Evolutionary conservation across 2,113 vertebrate species (phyloP), one percentile per base, ranked within the genome.

Genomic region (Vanacampus margaritifer): DNA sequence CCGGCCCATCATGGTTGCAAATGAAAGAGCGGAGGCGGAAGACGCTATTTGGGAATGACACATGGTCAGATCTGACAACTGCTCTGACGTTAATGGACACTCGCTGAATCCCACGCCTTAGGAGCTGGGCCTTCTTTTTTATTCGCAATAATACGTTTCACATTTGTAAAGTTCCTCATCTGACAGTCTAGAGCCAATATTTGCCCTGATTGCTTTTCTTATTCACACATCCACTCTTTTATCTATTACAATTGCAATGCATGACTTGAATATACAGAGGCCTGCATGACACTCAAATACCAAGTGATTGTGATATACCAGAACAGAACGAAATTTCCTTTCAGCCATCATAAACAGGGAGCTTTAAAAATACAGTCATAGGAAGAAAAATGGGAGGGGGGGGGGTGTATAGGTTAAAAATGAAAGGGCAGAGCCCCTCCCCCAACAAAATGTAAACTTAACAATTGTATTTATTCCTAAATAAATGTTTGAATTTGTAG

Each of bases 31-130:
- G n/a, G 69, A 68, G 39, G 28, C 37, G 39, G 23, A 67, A 41
- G 26, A 63, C 46, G 53, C n/a, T 66, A 68, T 74, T 69, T 69
- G 14, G 32, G 39, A 50, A 48, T 69, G 79, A 77, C 73, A 64
- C 72, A 36, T 8, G 57, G 71, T 65, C 67, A 0, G 70, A 68
- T 74, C 68, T 69, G 71, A 68, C 69, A 11, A 46, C 46, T 67
- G 21, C 0, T 45, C 60, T 76, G 81, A 71, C 73, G 67, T 80
- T 80, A 54, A 48, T 13, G 63, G 60, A 1, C 1, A 35, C 28
- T 57, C 54, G 28, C 54, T 57, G 54, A 57, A 57, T 32, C 1
- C 54, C 16, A 57, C 6, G 39, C 73, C 71, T 36, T 4, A 1
- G 72, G 74, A 69, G 8, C 23, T 56, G 3, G 14, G 53, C 24